Conservation (phyloP, 2,888 invertebrate genomes). For the Stenurella melanura region DNA sequence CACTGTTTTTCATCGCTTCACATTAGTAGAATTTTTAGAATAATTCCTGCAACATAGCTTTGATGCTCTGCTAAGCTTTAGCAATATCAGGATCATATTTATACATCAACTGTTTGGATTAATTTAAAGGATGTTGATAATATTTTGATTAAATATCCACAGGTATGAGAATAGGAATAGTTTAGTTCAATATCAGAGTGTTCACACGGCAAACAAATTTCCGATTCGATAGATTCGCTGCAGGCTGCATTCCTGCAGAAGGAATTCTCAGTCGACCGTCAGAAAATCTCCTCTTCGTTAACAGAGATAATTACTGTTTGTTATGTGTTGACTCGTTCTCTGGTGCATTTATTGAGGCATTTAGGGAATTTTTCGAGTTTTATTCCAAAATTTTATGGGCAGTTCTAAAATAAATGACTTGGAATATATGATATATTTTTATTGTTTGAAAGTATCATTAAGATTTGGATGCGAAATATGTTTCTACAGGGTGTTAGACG, state of each 20-base stretch:
- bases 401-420: not conserved
- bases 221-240: conserved; percentile 49
- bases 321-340: conserved; percentile 12
- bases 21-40: conserved; percentile 17
- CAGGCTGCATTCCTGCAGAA: conserved; percentile 53
- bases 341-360: conserved; percentile 32
- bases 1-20: conserved; percentile 14
- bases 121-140: conserved; percentile 23
- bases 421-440: no score
- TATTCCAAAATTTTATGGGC: conserved; percentile 30
- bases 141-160: conserved; percentile 35
- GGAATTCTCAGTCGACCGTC: conserved; percentile 51
- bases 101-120: conserved; percentile 15
- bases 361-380: conserved; percentile 33
- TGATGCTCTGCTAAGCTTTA: conserved; percentile 11
- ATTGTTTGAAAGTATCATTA: no score
- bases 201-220: conserved; percentile 55
- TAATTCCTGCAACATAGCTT: conserved; percentile 16
- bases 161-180: conserved; percentile 36
- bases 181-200: conserved; percentile 26
- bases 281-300: conserved; percentile 47
- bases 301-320: conserved; percentile 35
- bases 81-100: conserved; percentile 21
- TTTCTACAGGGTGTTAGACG: no score
- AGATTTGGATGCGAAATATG: no score